Evolutionary conservation across 2,113 vertebrate genomes (phyloP).

Genomic region (Regulus satrapa): DNA sequence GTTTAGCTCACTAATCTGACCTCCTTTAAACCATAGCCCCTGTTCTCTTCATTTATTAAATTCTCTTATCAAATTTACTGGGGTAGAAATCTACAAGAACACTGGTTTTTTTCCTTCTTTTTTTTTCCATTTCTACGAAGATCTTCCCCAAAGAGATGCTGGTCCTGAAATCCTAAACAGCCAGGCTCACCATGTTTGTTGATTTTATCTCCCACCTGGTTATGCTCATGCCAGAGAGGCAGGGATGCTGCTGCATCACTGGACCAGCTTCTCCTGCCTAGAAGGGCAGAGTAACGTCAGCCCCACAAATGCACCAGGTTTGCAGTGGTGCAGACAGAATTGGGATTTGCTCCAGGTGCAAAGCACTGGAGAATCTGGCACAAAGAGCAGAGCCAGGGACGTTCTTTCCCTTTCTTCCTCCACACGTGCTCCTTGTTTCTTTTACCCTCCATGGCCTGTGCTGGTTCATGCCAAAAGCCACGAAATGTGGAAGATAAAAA

Average conservation of each 20-base stretch:
- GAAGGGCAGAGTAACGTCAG: background rate
- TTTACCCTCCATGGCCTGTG: background rate
- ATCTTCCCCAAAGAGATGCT: background rate
- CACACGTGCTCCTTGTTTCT: accelerated
- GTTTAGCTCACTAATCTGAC: constrained; percentile 8
- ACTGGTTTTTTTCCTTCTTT: too few species aligned
- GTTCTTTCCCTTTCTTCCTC: background rate
- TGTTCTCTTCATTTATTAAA: constrained; percentile 20
- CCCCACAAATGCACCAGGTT: background rate
- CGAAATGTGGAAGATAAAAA: background rate
- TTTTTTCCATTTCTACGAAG: background rate
- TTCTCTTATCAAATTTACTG: background rate
- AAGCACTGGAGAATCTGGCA: background rate
- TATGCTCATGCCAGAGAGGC: background rate
- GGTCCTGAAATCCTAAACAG: background rate
- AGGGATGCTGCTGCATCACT: background rate
- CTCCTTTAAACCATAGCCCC: background rate
- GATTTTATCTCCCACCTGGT: background rate
- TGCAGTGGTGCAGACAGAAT: background rate
- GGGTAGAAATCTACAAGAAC: background rate
- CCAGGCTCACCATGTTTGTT: background rate
- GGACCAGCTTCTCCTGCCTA: background rate
- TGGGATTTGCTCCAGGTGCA: background rate
- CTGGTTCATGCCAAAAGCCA: background rate
- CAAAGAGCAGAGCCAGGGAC: background rate